Base-by-base conservation (phyloP, 2,797 vertebrate genomes). In the Peromyscus aztecus region DNA sequence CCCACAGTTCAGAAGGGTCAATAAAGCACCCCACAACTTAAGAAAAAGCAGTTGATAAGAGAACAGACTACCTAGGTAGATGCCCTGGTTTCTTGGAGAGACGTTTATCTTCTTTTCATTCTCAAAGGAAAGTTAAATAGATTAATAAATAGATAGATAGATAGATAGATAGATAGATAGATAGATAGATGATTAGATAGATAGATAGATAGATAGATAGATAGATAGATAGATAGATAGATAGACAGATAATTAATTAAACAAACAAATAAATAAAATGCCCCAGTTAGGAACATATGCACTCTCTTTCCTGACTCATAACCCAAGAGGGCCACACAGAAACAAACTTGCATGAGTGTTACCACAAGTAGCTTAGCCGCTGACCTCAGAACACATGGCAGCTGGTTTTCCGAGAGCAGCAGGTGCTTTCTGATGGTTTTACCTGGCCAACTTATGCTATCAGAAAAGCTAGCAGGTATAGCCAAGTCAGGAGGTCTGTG, bases 81-180 rank as follows among this genome's bases (percentile, higher is more conserved):
- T 80, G 24, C 13, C 46, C 52, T 91, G 69, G 52, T 52, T 52
- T 91, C 65, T n/a, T 65, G 69, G 63, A 94, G n/a, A 76, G 29
- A n/a, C 63, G 65, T 95, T 92, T 65, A 71, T 69, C 71, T 81
- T 75, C 73, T 69, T 87, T 93, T 71, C 19, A 91, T 84, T 89
- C 88, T 89, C 76, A 75, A 88, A 94, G 49, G 67, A 85, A 73
- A 92, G 76, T 59, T 24, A 96, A 9, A 59, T 4, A 46, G 4
- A 73, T 24, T 46, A 46, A 55, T 52, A 52, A 13, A 52, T 14
- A 52, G 49, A 52, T 12, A 49, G 9, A 49, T 11, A 52, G 49
- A 52, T 3, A 24, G 4, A 61, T 16, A 40, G 16, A 82, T 14
- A 40, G 37, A 27, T 4, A 82, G 5, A n/a, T 16, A 69, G 4